Conservation (phyloP, 2,113 vertebrate genomes). For the Mobula birostris region DNA sequence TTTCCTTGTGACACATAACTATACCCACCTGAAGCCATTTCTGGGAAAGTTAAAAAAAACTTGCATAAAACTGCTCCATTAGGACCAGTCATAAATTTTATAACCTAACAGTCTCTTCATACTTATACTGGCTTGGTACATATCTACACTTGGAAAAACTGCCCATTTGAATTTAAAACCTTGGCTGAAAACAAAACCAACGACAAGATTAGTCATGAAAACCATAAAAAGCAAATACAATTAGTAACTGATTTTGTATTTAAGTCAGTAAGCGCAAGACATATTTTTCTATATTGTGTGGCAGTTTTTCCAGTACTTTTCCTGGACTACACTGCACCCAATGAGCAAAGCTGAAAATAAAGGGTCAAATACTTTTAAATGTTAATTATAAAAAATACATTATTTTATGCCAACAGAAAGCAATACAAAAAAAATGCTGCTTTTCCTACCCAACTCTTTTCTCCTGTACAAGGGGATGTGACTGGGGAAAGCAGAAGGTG, state of each 20-base stretch:
- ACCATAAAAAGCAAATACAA: neutral
- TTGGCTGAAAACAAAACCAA: neutral
- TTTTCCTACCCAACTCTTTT: no score
- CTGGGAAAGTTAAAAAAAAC: neutral
- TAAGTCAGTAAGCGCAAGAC: neutral
- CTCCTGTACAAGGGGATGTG: no score
- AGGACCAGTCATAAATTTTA: conserved; percentile 13
- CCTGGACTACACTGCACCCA: neutral
- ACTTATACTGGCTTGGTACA: neutral
- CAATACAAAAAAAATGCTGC: no score
- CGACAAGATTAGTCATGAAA: neutral
- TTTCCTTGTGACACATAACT: neutral
- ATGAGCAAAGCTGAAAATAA: neutral
- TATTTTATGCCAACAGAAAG: no score
- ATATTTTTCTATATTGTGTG: neutral
- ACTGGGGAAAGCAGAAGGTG: no score
- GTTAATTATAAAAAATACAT: no score
- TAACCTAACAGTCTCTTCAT: neutral
- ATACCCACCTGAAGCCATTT: conserved; percentile 6
- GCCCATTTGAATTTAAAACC: neutral
- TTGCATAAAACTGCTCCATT: neutral
- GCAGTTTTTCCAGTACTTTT: neutral
- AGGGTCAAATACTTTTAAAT: no score
- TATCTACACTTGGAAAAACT: neutral
- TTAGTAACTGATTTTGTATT: neutral